Evolutionary conservation across 2,113 vertebrate species (phyloP), one percentile per base, ranked within the genome.

Genomic region (Muscicapa adusta): DNA sequence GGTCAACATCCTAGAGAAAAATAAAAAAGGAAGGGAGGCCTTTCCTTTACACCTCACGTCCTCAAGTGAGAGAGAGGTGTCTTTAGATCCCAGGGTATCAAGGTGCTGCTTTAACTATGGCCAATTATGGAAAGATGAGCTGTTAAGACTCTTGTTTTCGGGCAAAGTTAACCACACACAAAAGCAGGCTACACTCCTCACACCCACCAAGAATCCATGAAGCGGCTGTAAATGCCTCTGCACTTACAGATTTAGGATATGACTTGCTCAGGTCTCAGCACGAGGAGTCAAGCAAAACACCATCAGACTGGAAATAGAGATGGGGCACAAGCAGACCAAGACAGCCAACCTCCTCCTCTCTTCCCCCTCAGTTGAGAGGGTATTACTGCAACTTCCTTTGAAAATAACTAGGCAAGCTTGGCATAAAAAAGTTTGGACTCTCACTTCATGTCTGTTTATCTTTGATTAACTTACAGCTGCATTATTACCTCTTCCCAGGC

Each of bases 1-100:
- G 83, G 96, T 99, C 99, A 9, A 99, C 99, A 88, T 99, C 99
- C 99, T 99, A 66, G 57, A 58, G 33, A 43, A 80, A 48, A 42
- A 19, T 7, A 51, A 43, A 67, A 53, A 12, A 42, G 3, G 70
- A 54, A 43, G 22, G 42, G 65, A 67, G 8, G 14, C 10, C 8
- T 14, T 53, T 63, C 34, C 34, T 40, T 71, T 54, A 56, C n/a
- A 75, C 9, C 18, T 77, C 11, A 47, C 18, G 28, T 5, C 43
- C 34, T 48, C 26, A 56, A 31, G 53, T 65, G 38, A 78, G 15
- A 50, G 15, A 50, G 28, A 24, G 18, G 8, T 28, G 38, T 43
- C 47, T 15, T 60, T 12, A 72, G n/a, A 65, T 45, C 33, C 26
- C 45, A 31, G 1, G 13, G 23, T 48, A 75, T 6, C 50, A 61